phyloP scores from a whole-genome alignment of 2,888 invertebrate species.

The Lagria hirta region DNA sequence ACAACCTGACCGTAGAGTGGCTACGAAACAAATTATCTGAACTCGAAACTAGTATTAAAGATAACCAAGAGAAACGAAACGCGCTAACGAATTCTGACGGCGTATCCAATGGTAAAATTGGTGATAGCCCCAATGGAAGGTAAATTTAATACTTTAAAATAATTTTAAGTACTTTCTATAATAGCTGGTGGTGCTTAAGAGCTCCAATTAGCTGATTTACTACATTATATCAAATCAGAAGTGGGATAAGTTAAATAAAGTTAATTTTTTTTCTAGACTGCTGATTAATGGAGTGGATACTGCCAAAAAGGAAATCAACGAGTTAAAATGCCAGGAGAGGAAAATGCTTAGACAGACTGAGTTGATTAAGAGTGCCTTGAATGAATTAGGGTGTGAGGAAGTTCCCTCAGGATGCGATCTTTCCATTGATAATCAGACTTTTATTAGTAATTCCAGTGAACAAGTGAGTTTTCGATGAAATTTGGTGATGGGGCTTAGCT shows the following conservation, averaged over 20 bases:
- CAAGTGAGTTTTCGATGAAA: slow-evolving; percentile 56
- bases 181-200: slow-evolving; percentile 40
- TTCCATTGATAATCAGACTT: slow-evolving; percentile 61
- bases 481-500: slow-evolving; percentile 6
- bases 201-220: slow-evolving; percentile 2
- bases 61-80: slow-evolving; percentile 70
- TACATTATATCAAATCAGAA: slow-evolving; percentile 1
- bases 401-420: slow-evolving; percentile 83
- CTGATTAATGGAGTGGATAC: slow-evolving; percentile 41
- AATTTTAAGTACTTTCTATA: slow-evolving; percentile 44
- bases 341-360: slow-evolving; percentile 81
- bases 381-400: slow-evolving; percentile 85
- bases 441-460: slow-evolving; percentile 65
- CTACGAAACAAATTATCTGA: slow-evolving; percentile 77
- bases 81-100: slow-evolving; percentile 39
- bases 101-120: slow-evolving; percentile 48
- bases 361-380: slow-evolving; percentile 80
- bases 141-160: too few species aligned
- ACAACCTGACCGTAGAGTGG: slow-evolving; percentile 91
- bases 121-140: too few species aligned
- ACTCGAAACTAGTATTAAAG: slow-evolving; percentile 75
- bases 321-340: slow-evolving; percentile 79
- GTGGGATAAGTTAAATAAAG: too few species aligned
- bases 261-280: slow-evolving; percentile 32
- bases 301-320: slow-evolving; percentile 69